Conservation (phyloP, 2,797 vertebrate genomes). For the Gorsachius magnificus region DNA sequence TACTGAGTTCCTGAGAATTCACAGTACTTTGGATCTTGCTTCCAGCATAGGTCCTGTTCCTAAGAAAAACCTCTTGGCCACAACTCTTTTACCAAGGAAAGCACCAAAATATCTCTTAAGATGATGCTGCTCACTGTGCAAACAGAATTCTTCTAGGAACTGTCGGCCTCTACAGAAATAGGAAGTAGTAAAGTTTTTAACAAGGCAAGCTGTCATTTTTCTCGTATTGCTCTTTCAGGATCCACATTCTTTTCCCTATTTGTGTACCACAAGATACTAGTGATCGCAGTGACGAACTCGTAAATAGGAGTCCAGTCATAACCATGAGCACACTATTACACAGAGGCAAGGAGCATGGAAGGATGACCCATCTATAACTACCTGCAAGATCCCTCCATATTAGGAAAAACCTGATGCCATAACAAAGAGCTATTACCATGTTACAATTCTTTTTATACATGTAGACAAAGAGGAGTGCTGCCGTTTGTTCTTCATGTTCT, state of each 20-base stretch:
- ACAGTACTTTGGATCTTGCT: background rate
- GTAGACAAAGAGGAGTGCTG: accelerated
- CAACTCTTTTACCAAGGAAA: background rate
- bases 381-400: background rate
- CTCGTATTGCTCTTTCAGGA: background rate
- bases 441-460: background rate
- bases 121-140: background rate
- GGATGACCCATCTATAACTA: background rate
- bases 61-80: background rate
- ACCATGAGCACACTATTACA: accelerated
- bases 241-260: background rate
- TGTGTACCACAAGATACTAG: background rate
- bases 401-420: background rate
- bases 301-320: background rate
- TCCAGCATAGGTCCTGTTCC: background rate
- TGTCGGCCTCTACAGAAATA: background rate
- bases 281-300: background rate
- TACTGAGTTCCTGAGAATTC: background rate
- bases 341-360: background rate
- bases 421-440: background rate
- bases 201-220: background rate
- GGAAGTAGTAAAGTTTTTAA: background rate
- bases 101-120: background rate
- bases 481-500: background rate
- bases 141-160: background rate